phyloP scores from a whole-genome alignment of 2,888 invertebrate species.

The Micropterix aruncella region DNA sequence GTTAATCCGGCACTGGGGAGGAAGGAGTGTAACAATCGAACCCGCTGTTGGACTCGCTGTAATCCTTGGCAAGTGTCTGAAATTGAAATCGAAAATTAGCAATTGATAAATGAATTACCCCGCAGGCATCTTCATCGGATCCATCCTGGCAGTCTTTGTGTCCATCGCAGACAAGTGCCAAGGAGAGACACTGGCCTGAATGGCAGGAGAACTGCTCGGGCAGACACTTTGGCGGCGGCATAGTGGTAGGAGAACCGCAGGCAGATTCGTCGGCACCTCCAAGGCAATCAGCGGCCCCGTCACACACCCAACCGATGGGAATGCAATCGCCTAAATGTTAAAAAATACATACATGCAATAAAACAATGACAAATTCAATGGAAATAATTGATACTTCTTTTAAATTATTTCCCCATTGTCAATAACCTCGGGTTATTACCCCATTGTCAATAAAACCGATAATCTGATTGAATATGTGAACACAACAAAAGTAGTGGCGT shows the following conservation, averaged over 20 bases:
- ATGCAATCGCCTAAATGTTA: conserved; percentile 54
- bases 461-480: no score
- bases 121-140: conserved; percentile 45
- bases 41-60: no score
- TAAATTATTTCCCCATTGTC: no score
- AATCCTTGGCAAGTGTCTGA: no score
- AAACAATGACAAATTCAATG: background rate
- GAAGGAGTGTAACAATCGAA: no score
- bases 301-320: conserved; percentile 65
- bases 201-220: conserved; percentile 48
- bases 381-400: no score
- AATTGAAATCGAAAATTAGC: no score
- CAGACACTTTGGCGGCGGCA: conserved; percentile 23
- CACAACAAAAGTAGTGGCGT: no score
- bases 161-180: conserved; percentile 49
- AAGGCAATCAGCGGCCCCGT: conserved; percentile 66
- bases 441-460: no score
- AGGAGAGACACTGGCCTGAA: conserved; percentile 50
- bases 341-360: background rate
- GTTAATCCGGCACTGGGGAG: no score
- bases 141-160: conserved; percentile 53
- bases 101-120: no score
- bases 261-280: conserved; percentile 65
- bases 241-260: conserved; percentile 16
- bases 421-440: no score